Evolutionary conservation across 2,888 invertebrate species (phyloP), one percentile per base, ranked within the genome.

Genomic region (Chrysotoxum bicinctum): DNA sequence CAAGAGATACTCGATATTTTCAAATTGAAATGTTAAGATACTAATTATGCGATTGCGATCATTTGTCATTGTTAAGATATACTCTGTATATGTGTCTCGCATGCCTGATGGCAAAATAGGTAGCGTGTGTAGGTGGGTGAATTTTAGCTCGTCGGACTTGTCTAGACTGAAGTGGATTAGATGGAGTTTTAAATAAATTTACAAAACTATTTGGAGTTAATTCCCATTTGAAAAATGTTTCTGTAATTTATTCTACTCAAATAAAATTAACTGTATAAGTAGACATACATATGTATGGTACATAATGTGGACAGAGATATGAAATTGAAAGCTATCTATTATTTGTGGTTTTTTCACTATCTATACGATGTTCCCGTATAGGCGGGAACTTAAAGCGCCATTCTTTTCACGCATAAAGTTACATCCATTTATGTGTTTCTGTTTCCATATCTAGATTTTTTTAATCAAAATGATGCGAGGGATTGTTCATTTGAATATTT

Each of bases 1-100:
- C 45, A 66, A 56, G 56, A 62, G 79, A 75, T 83, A 78, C 78
- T 79, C 74, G 74, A 75, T 70, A 79, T 40, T 62, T 70, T 74
- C 70, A 52, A 70, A 79, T 79, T 84, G 83, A 79, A 84, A 84
- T 84, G 74, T 74, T 79, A 84, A 75, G 60, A 75, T 70, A 75
- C 74, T 84, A 84, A 79, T 79, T 79, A 78, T 45, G 74, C 64
- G 74, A 79, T 79, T 84, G 62, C 21, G 54, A 79, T 84, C 79
- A 70, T 79, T 84, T 79, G 81, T 81, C 81, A 81, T 72, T 72
- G 45, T 82, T 66, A 77, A 74, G 69, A 78, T 26, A 26, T 26
- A 26, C 7, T 26, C 4, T 26, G 6, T 21, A 35, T 3, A 30
- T 52, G 14, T 30, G n/a, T 52, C 52, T 56, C 10, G 35, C 56